Base-by-base conservation (phyloP, 2,113 vertebrate species). In the Fregata magnificens region DNA sequence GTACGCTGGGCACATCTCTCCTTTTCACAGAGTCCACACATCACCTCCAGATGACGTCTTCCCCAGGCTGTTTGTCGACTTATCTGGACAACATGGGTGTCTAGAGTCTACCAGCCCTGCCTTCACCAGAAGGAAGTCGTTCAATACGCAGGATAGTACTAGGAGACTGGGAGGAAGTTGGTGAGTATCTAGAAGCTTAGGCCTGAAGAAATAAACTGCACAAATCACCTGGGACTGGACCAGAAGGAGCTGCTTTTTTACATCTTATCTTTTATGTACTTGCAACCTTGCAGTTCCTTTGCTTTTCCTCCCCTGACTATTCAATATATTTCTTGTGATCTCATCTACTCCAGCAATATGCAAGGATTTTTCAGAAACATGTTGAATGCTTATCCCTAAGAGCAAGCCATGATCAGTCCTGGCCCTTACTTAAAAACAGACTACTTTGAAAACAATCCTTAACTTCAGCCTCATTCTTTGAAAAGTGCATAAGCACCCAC, bases 1-100 rank as follows among this genome's bases (percentile, higher is more conserved):
- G 19, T 38, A 5, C 0, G 0, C 7, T 16, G 31, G 26, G 16
- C 36, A 44, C 20, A 26, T 42, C 13, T 44, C 10, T 40, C 13
- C 24, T 36, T 77, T 76, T 49, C 58, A 56, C 34, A 59, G 20
- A 47, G 22, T 19, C 38, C 8, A 5, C 45, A 11, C 22, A 56
- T 52, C 18, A 36, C 19, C 26, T 32, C 2, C 34, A 78, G 36
- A 32, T 32, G 50, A 58, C 0, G 1, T 10, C 45, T 62, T n/a
- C 15, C 24, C 31, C 50, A 28, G 50, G 19, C 17, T 77, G 25
- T 18, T 45, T 61, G 32, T 32, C 70, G 74, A 5, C 20, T 40
- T 24, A 7, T 19, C 12, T 61, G 62, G 52, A 32, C 31, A 71
- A 16, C 28, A 8, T 2, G 12, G 38, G 25, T 72, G 10, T 36